Percentiles rank a stretch among this genome's conserved stretches.
phyloP scores from a whole-genome alignment of 2,797 vertebrate species.

The Rhynchonycteris naso region DNA sequence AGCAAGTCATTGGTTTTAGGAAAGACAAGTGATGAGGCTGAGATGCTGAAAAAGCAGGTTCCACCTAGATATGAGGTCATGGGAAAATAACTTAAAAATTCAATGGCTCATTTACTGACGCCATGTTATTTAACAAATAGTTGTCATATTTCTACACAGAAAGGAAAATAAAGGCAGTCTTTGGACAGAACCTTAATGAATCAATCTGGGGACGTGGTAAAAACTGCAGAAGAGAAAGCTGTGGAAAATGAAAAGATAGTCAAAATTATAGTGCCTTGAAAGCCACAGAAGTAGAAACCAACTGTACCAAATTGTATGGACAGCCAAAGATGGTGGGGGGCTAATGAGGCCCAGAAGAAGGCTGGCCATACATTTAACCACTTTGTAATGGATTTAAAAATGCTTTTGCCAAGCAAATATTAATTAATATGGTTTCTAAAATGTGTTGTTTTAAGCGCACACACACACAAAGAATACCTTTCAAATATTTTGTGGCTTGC shows the following conservation, averaged over 20 bases:
- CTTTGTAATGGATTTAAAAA: constrained; percentile 13
- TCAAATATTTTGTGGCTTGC: constrained; percentile 40
- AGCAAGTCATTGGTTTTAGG: not conserved
- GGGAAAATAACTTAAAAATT: constrained; percentile 5
- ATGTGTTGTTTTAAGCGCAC: not conserved
- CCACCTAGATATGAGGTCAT: not conserved
- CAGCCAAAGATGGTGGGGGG: not conserved
- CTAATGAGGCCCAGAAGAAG: constrained; percentile 13
- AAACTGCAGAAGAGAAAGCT: not conserved
- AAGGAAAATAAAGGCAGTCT: not conserved
- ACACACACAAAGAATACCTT: not conserved
- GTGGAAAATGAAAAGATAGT: not conserved
- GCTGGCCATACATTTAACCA: not conserved
- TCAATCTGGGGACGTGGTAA: not conserved
- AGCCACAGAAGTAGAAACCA: not conserved
- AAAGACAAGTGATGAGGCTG: not conserved
- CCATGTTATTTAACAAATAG: rapidly evolving
- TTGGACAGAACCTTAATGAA: not conserved
- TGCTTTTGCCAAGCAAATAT: constrained; percentile 1
- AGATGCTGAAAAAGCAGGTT: not conserved
- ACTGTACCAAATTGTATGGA: not conserved
- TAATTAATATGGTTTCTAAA: constrained; percentile 31
- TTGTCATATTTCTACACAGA: not conserved
- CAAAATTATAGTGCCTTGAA: not conserved
- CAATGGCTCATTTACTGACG: not conserved